Conservation (phyloP, 2,113 vertebrate species). For the Tyto alba region DNA sequence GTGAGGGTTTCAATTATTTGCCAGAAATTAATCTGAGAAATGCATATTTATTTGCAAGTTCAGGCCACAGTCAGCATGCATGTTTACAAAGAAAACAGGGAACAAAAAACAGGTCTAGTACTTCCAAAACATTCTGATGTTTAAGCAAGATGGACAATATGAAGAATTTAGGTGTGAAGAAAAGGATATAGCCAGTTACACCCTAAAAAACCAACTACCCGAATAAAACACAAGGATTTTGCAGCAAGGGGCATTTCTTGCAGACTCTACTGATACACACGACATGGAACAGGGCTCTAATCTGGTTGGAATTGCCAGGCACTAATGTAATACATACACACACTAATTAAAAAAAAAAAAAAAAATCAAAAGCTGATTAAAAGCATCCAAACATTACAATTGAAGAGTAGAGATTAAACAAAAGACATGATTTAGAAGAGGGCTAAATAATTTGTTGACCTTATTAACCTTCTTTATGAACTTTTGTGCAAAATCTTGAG, state of each 20-base stretch:
- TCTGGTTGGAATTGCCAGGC: conserved; percentile 44
- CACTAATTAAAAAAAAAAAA: not conserved
- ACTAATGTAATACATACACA: conserved; percentile 57
- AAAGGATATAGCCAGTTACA: not conserved
- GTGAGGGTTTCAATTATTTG: not conserved
- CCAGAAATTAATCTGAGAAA: not conserved
- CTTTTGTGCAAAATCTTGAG: not conserved
- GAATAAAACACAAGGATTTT: not conserved
- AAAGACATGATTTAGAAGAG: not conserved
- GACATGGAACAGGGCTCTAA: not conserved
- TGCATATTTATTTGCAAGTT: not conserved
- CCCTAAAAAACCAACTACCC: not conserved
- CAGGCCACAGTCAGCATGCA: not conserved
- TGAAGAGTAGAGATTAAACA: conserved; percentile 38
- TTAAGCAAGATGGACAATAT: not conserved
- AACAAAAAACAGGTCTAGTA: not conserved
- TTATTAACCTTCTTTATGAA: not conserved
- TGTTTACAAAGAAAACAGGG: not conserved
- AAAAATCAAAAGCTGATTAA: conserved; percentile 60
- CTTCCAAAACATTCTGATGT: not conserved
- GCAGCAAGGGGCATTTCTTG: not conserved
- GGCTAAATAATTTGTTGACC: not conserved
- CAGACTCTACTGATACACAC: not conserved
- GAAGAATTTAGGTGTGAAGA: not conserved
- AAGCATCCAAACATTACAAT: conserved; percentile 60